A percentile compares a stretch with the other conserved stretches of the same genome.
phyloP scores from a whole-genome alignment of 1,140 invertebrate genomes.

The Atta colombica region DNA sequence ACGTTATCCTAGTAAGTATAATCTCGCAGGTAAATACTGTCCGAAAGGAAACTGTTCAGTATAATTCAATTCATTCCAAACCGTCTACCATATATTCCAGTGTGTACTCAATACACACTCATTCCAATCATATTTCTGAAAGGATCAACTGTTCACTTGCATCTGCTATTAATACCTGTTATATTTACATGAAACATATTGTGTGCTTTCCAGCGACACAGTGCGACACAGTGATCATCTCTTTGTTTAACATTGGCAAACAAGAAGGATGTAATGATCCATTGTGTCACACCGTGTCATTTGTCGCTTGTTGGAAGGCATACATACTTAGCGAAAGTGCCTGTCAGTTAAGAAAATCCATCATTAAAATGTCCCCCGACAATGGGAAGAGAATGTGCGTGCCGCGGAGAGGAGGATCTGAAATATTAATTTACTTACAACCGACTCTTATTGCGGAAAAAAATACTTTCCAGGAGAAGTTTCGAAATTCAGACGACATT shows the following conservation, averaged over 20 bases:
- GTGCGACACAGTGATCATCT: no score
- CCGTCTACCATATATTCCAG: not conserved
- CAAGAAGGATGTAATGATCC: no score
- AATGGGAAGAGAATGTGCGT: not conserved
- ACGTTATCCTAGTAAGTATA: no score
- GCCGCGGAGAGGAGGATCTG: not conserved
- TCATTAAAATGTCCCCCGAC: not conserved
- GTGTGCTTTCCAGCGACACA: no score
- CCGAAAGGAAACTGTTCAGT: not conserved
- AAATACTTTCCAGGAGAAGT: not conserved
- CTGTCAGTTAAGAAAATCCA: not conserved
- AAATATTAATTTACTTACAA: slow-evolving; percentile 11
- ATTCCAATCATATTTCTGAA: not conserved
- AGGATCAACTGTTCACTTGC: not conserved
- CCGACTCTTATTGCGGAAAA: not conserved
- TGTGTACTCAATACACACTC: not conserved
- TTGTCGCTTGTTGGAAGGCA: no score
- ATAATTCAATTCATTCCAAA: not conserved
- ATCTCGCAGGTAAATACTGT: not conserved
- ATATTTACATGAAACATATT: not conserved
- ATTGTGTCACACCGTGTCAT: no score
- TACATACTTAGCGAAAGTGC: not conserved
- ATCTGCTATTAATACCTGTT: not conserved
- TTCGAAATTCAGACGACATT: not conserved
- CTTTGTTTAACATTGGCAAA: no score